phyloP scores from a whole-genome alignment of 2,797 vertebrate genomes.

The Chaenodraco wilsoni region DNA sequence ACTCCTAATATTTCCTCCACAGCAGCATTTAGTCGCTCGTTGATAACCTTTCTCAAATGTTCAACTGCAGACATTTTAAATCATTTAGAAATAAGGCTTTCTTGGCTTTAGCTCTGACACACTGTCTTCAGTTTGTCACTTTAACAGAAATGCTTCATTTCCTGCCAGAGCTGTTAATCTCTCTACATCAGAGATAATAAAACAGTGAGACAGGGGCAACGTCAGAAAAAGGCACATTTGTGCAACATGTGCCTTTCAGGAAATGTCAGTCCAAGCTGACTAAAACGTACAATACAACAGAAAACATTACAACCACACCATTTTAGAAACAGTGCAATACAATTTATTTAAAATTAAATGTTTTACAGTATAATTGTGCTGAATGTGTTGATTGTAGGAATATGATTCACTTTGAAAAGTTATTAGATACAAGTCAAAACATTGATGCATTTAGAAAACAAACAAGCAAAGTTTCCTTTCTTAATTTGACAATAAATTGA shows the following conservation, averaged over 20 bases:
- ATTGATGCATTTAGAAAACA: conserved; percentile 5
- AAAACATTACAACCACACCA: not conserved
- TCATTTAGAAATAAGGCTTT: not conserved
- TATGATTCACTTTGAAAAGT: not conserved
- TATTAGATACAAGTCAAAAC: not conserved
- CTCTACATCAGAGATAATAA: not conserved
- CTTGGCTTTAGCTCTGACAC: not conserved
- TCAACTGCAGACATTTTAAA: conserved; percentile 1
- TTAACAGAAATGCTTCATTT: not conserved
- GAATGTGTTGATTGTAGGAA: not conserved
- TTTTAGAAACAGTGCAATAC: not conserved
- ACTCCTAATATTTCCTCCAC: not conserved
- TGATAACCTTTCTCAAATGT: not conserved
- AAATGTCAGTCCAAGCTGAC: not conserved
- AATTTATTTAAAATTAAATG: not conserved
- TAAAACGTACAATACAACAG: not conserved
- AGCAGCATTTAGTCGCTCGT: not conserved
- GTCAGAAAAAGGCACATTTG: not conserved
- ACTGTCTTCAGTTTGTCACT: not conserved
- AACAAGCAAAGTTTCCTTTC: not conserved
- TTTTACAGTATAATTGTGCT: not conserved
- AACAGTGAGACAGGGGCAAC: too few species aligned
- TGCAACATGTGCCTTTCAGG: not conserved
- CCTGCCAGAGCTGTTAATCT: not conserved
- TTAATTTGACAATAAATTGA: not conserved